phyloP scores from a whole-genome alignment of 2,888 invertebrate genomes.

The Ypsolopha sequella region DNA sequence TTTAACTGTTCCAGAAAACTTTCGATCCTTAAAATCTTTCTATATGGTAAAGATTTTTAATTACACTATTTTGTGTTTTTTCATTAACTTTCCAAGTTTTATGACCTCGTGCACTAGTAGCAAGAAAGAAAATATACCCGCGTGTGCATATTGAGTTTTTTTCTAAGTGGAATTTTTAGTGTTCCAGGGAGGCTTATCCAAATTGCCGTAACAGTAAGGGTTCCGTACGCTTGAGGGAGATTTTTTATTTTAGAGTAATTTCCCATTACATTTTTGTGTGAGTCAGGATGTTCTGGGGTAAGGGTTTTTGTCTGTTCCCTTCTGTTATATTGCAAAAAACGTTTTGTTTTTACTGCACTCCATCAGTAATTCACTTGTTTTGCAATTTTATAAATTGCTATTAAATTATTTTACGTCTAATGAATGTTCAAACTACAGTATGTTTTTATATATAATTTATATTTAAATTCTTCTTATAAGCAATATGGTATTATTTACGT shows the following conservation, averaged over 20 bases:
- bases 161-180: slow-evolving; percentile 57
- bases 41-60: too few species aligned
- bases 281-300: slow-evolving; percentile 47
- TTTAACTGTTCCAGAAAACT: too few species aligned
- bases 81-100: slow-evolving; percentile 10
- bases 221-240: slow-evolving; percentile 37
- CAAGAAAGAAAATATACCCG: slow-evolving; percentile 24
- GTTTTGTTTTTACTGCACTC: slow-evolving; percentile 25
- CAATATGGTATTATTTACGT: too few species aligned
- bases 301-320: slow-evolving; percentile 23
- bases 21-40: too few species aligned
- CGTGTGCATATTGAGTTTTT: slow-evolving; percentile 48
- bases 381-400: slow-evolving; percentile 4
- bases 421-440: too few species aligned
- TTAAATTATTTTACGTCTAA: too few species aligned
- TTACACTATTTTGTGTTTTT: background rate
- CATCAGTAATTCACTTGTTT: slow-evolving; percentile 9
- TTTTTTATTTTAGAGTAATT: slow-evolving; percentile 63
- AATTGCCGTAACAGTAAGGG: slow-evolving; percentile 59
- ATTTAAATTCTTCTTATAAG: too few species aligned
- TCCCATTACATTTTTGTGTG: slow-evolving; percentile 63
- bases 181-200: slow-evolving; percentile 54
- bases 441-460: too few species aligned
- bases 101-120: slow-evolving; percentile 7
- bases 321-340: slow-evolving; percentile 21